Conservation (phyloP, 2,888 invertebrate genomes). For the Hedya salicella region DNA sequence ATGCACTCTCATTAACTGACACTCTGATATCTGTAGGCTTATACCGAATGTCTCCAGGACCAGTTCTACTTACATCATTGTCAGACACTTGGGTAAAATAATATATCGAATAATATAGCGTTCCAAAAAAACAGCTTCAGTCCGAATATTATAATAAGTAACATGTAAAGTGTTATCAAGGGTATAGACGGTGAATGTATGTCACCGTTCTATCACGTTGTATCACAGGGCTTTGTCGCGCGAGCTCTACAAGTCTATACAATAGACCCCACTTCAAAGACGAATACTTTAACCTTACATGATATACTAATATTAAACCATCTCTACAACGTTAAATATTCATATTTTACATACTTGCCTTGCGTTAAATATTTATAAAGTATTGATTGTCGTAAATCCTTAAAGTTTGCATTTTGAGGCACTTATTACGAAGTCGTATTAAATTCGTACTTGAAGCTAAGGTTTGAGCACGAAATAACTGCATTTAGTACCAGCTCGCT, state of each 20-base stretch:
- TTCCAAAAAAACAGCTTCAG: not conserved
- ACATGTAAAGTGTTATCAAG: conserved; percentile 21
- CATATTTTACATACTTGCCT: not conserved
- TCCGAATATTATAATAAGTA: not conserved
- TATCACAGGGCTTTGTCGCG: conserved; percentile 61
- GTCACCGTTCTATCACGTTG: conserved; percentile 45
- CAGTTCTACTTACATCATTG: not conserved
- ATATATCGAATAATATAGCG: not conserved
- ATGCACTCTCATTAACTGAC: conserved; percentile 31
- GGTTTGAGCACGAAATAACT: conserved; percentile 2
- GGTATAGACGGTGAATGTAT: conserved; percentile 15
- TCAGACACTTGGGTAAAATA: not conserved
- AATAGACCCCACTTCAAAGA: conserved; percentile 61
- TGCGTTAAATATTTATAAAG: conserved; percentile 2
- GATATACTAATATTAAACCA: conserved; percentile 51
- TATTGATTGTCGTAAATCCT: not conserved
- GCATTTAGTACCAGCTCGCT: conserved; percentile 13
- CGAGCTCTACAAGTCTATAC: conserved; percentile 64
- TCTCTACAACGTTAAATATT: conserved; percentile 9
- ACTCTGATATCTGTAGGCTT: conserved; percentile 48
- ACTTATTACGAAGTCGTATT: not conserved
- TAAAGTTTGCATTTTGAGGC: not conserved
- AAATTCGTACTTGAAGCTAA: conserved; percentile 4
- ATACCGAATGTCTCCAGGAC: conserved; percentile 27
- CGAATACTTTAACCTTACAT: conserved; percentile 49